These are phyloP conservation scores for Oscheius sp. DNA, from an alignment of 1,140 invertebrate genomes.

Conservation along the genomic window DNA sequence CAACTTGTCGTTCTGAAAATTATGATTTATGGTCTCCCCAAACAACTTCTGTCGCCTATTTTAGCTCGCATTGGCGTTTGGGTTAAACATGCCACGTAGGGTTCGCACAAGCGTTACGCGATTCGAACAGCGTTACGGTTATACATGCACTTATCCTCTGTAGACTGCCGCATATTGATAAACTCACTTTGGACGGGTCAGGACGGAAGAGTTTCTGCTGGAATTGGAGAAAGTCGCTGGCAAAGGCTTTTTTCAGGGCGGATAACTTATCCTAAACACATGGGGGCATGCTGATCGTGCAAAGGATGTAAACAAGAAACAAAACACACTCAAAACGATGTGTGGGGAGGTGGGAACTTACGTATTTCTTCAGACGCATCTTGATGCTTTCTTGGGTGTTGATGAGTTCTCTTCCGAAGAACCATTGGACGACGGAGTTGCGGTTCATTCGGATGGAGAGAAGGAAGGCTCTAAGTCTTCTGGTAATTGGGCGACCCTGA, in stretches of 20 bases:
- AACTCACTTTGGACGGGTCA: slow-evolving; percentile 12
- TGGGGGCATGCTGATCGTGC: background rate
- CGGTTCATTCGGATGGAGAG: slow-evolving; percentile 47
- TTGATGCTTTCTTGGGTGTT: slow-evolving; percentile 55
- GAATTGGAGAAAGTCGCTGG: slow-evolving; percentile 44
- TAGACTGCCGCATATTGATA: no score
- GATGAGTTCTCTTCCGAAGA: slow-evolving; percentile 50
- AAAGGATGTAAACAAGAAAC: background rate
- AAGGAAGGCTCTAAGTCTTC: slow-evolving; percentile 41
- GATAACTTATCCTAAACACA: slow-evolving; percentile 46
- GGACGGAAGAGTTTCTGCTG: slow-evolving; percentile 44
- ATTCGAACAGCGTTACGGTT: no score
- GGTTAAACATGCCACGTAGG: no score
- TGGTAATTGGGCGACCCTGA: slow-evolving; percentile 30
- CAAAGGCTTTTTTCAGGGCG: slow-evolving; percentile 45
- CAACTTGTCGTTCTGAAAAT: background rate
- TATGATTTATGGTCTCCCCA: no score
- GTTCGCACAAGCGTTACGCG: no score
- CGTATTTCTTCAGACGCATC: slow-evolving; percentile 54
- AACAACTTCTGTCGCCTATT: no score
- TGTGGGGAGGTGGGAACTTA: slow-evolving; percentile 18
- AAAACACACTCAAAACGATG: slow-evolving; percentile 11
- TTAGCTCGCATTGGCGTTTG: no score
- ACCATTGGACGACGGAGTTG: slow-evolving; percentile 40
- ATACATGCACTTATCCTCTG: no score